These are phyloP conservation scores for Phengaris arion DNA, from an alignment of 2,888 invertebrate genomes.

Conservation along the genomic window DNA sequence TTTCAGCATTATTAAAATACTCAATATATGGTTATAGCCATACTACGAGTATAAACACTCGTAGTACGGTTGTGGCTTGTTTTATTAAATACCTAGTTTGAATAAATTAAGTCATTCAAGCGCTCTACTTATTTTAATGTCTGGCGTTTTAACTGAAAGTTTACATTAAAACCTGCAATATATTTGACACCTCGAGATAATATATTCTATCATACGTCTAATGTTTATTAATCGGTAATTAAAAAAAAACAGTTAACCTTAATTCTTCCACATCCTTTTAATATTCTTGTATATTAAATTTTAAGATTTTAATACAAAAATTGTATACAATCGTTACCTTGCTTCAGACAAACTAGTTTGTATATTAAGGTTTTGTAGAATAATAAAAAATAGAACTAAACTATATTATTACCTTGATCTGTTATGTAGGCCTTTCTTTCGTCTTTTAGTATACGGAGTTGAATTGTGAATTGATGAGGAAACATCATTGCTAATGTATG, in stretches of 20 bases:
- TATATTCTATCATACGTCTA: not conserved
- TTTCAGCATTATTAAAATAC: too few relatives aligned
- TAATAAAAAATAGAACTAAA: not conserved
- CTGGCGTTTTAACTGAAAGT: not conserved
- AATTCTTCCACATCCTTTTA: not conserved
- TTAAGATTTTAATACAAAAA: too few relatives aligned
- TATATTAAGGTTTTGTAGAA: not conserved
- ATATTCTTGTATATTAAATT: not conserved
- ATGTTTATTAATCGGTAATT: not conserved
- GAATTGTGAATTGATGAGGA: conserved; percentile 50
- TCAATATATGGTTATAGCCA: too few relatives aligned
- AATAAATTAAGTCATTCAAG: not conserved
- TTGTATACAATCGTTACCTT: not conserved
- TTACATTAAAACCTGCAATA: not conserved
- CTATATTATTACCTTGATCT: conserved; percentile 53
- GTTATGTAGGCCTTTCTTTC: conserved; percentile 47
- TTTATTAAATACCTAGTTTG: too few relatives aligned
- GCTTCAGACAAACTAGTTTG: not conserved
- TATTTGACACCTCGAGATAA: too few relatives aligned
- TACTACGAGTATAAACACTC: too few relatives aligned
- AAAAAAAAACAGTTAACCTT: not conserved
- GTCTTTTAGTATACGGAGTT: conserved; percentile 60
- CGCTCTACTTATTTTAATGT: not conserved
- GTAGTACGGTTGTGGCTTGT: too few relatives aligned
- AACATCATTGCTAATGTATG: conserved; percentile 49